Percentiles rank a stretch among this genome's conserved stretches.
These are phyloP conservation scores for Eupithecia pulchellata DNA, from an alignment of 2,888 invertebrate genomes.

Conservation along the genomic window DNA sequence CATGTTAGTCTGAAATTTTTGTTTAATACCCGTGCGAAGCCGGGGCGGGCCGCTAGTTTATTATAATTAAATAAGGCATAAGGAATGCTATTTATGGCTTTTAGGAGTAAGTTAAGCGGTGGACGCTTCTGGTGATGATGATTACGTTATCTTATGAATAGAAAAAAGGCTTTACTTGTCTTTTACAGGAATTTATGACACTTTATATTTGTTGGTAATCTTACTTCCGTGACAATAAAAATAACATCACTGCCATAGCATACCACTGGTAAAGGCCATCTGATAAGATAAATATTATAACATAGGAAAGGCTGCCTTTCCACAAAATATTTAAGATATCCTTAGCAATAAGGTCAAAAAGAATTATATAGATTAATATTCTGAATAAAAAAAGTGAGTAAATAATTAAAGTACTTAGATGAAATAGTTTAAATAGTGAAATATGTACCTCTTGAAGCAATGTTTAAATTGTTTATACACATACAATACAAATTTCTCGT, in stretches of 20 bases:
- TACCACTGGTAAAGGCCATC: neutral
- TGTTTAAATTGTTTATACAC: no score
- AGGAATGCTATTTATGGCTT: no score
- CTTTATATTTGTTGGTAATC: neutral
- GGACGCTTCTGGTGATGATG: neutral
- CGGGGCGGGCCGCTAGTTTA: no score
- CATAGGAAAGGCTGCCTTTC: neutral
- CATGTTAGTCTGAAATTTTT: no score
- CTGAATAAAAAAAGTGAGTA: no score
- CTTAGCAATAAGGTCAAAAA: no score
- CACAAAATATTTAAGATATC: no score
- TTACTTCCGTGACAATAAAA: conserved; percentile 4
- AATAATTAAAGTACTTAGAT: neutral
- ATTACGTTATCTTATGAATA: neutral
- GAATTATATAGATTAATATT: no score
- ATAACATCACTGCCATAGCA: conserved; percentile 11
- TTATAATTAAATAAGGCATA: no score
- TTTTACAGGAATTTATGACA: neutral
- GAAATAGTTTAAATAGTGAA: neutral
- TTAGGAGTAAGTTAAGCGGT: no score
- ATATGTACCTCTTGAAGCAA: neutral
- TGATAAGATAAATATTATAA: conserved; percentile 8
- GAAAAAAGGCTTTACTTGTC: neutral
- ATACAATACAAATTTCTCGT: no score
- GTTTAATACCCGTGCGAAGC: no score